These are phyloP conservation scores for Drosophila sturtevanti DNA, from an alignment of 1,140 invertebrate genomes.

Conservation along the genomic window DNA sequence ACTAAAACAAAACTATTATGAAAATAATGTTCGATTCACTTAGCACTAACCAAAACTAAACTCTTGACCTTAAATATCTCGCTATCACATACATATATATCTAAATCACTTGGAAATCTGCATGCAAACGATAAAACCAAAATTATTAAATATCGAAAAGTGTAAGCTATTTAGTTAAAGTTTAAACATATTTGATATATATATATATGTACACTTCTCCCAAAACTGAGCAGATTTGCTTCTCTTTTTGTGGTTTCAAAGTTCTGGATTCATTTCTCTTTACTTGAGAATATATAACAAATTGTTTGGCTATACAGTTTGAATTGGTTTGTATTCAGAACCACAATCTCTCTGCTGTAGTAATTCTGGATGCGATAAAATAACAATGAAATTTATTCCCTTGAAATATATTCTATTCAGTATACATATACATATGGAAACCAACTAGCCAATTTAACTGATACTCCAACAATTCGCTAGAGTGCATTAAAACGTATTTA, in stretches of 20 bases:
- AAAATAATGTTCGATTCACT: conserved; percentile 50
- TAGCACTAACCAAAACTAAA: conserved; percentile 77
- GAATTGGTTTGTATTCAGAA: too few species aligned
- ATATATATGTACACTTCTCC: too few species aligned
- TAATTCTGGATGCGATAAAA: too few species aligned
- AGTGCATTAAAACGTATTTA: not conserved
- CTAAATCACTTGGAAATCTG: not conserved
- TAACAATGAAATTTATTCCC: too few species aligned
- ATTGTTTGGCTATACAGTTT: too few species aligned
- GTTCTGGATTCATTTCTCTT: not conserved
- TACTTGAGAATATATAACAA: not conserved
- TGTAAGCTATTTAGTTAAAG: not conserved
- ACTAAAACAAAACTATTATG: conserved; percentile 15
- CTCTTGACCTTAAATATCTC: conserved; percentile 61
- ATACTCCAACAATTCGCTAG: not conserved
- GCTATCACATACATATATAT: conserved; percentile 1
- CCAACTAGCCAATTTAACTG: not conserved
- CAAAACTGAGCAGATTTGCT: not conserved
- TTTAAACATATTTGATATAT: not conserved
- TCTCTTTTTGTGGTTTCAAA: conserved; percentile 1
- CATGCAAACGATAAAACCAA: not conserved
- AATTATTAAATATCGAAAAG: not conserved
- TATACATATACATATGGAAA: not conserved
- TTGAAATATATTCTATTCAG: too few species aligned
- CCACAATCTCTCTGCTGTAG: too few species aligned